Evolutionary conservation across 2,113 vertebrate genomes (phyloP), one percentile per base, ranked within the genome.

Genomic region (Pseudorectes ferrugineus): DNA sequence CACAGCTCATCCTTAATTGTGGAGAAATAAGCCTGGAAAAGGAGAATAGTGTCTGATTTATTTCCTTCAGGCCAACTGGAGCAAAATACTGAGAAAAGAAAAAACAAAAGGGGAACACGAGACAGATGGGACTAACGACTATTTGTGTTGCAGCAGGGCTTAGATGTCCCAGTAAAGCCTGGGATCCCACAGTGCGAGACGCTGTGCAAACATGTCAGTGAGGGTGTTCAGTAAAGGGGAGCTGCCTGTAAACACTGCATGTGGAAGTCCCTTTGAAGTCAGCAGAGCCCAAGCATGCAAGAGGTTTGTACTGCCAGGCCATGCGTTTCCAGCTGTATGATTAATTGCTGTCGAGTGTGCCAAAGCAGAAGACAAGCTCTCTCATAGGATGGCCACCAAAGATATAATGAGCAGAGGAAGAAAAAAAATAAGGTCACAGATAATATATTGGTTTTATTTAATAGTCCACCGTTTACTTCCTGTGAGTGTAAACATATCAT

Each of bases 211-310:
- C 88, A 78, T 67, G 79, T 83, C 88, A 94, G 68, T 11, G 57
- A 81, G 82, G 65, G 63, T 90, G 85, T 33, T 93, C 55, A 55
- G 92, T n/a, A 59, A 57, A 86, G 79, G 79, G 92, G 63, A 74
- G 68, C n/a, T 88, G 88, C 61, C 92, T 94, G 88, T 68, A 83
- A 94, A 68, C 75, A 52, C 4, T 49, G 70, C 59, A 57, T 25
- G 48, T 80, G 72, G 68, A 96, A 88, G 70, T 33, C 48, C 29
- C 85, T 96, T 96, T 95, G 90, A 96, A 96, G 93, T 95, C 90
- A 88, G 49, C 14, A 89, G 71, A 89, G 86, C 45, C 66, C 87
- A 83, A 79, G 62, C 49, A 12, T 5, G 43, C 61, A 46, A 74
- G 71, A 9, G 6, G 70, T 72, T 91, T 81, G 55, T 48, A 46